These are phyloP conservation scores for Rhynchonycteris naso DNA, from an alignment of 2,797 vertebrate species.

Conservation along the genomic window DNA sequence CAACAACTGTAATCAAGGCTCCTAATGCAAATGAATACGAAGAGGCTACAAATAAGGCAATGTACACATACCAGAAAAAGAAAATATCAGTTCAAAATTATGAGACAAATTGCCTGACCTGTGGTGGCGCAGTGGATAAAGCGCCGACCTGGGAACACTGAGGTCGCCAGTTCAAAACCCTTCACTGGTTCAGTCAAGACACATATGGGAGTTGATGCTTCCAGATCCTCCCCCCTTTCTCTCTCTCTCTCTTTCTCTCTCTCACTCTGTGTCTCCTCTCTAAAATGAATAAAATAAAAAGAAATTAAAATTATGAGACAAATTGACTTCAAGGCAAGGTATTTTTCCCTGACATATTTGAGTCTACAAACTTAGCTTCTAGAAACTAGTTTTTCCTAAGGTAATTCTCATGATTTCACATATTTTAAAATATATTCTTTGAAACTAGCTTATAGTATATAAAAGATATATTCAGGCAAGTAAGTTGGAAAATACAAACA, in stretches of 20 bases:
- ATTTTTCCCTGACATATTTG: background rate
- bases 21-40: background rate
- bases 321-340: background rate
- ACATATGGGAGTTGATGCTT: too few species aligned
- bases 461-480: background rate
- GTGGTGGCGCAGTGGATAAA: too few species aligned
- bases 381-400: background rate
- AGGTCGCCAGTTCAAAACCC: too few species aligned
- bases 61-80: background rate
- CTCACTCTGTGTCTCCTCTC: too few species aligned
- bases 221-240: too few species aligned
- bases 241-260: too few species aligned
- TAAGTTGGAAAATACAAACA: background rate
- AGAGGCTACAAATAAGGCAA: background rate
- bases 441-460: background rate
- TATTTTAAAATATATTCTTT: background rate
- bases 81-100: background rate
- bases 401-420: background rate
- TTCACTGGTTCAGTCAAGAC: too few species aligned
- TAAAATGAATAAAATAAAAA: too few species aligned
- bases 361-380: background rate
- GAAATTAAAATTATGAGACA: slow-evolving; percentile 25
- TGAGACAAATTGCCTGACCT: background rate
- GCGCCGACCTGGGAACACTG: too few species aligned
- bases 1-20: background rate